Evolutionary conservation across 2,797 vertebrate species (phyloP).

Genomic region (Hippocampus kuda): DNA sequence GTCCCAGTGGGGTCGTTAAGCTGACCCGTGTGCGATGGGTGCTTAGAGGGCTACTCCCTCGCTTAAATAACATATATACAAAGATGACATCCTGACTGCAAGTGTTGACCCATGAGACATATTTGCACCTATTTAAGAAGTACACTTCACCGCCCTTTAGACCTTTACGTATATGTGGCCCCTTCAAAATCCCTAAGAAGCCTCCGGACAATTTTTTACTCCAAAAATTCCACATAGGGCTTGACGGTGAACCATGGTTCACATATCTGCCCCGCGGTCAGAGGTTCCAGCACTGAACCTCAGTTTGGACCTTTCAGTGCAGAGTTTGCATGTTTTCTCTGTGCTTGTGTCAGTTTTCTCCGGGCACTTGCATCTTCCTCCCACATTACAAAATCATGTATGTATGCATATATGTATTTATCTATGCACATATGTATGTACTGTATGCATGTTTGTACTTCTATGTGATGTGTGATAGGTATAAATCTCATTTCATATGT

Average conservation of each 20-base stretch:
- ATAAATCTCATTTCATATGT: background rate
- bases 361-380: too few species aligned
- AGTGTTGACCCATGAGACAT: conserved; percentile 36
- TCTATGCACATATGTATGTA: background rate
- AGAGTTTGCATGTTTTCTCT: too few species aligned
- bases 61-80: conserved; percentile 28
- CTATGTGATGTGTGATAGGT: background rate
- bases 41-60: conserved; percentile 22
- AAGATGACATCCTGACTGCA: conserved; percentile 27
- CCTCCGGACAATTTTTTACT: conserved; percentile 9
- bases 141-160: conserved; percentile 29
- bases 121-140: conserved; percentile 35
- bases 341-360: too few species aligned
- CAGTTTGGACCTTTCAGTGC: too few species aligned
- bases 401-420: too few species aligned
- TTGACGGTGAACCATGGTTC: too few species aligned
- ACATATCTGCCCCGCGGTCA: too few species aligned
- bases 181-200: conserved; percentile 13
- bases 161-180: conserved; percentile 24
- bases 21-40: conserved; percentile 39
- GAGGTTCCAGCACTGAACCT: too few species aligned
- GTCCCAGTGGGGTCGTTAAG: conserved; percentile 15
- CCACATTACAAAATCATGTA: too few species aligned
- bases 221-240: conserved; percentile 8
- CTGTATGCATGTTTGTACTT: background rate